Base-by-base conservation (phyloP, 2,113 vertebrate genomes). In the Plecturocebus donacophilus region DNA sequence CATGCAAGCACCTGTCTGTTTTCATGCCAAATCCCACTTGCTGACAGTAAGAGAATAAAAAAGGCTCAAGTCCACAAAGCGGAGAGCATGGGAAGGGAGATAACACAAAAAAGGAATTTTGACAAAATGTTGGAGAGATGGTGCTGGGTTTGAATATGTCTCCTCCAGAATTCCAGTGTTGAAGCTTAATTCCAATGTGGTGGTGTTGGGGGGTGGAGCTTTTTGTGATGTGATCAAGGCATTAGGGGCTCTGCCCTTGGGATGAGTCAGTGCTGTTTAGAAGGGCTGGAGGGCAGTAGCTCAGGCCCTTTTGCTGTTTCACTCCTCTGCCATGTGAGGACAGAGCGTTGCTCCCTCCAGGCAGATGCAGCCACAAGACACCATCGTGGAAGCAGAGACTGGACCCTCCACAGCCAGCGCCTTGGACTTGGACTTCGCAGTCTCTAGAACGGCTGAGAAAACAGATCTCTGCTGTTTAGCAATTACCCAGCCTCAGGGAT, bases 1-100 rank as follows among this genome's bases (percentile, higher is more conserved):
- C 9, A 8, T 0, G 4, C 0, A 20, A 4, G 0, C 7, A 0
- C 23, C 32, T 45, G 38, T 85, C 84, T 38, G 21, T 40, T 38
- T 23, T 58, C 17, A 0, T 9, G 30, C 47, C 40, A 2, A 12
- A 16, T 25, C 27, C 49, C 83, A 30, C 12, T 7, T 5, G 30
- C 35, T 13, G 64, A 64, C 10, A 6, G 3, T 7, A 30, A 35
- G 47, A 25, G 25, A 25, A 23, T 5, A 6, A 17, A 32, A 47
- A 47, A 35, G 61, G 21, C 79, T 13, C 25, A 20, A 9, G 35
- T 32, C n/a, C 27, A 38, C 35, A 32, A 32, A 68, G 2, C 7
- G 11, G 20, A 70, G 11, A 71, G 61, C 23, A 71, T 0, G 2
- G 12, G 66, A 19, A 25, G 58, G 17, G 40, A 21, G 9, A 35